phyloP scores from a whole-genome alignment of 2,113 vertebrate species.

The Centropristis striata region DNA sequence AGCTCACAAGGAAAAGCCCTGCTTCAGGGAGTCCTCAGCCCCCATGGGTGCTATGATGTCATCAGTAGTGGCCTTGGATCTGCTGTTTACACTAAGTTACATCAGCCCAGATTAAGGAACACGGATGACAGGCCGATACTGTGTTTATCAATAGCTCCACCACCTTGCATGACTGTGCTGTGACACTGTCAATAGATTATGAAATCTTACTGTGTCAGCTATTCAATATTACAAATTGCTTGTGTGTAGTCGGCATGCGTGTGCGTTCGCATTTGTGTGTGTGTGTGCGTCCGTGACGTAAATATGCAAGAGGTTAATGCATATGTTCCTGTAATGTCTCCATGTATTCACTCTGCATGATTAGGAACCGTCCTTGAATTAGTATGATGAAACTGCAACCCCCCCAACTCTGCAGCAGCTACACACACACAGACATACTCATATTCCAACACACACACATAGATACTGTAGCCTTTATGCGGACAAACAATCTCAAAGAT shows the following conservation, averaged over 20 bases:
- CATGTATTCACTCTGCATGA: conserved; percentile 79
- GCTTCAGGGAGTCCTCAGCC: conserved; percentile 11
- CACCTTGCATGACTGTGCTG: conserved; percentile 71
- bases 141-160: conserved; percentile 70
- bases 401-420: conserved; percentile 18
- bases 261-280: neutral
- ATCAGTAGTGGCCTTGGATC: conserved; percentile 68
- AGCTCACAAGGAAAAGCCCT: neutral
- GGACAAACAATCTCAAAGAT: conserved; percentile 50
- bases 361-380: conserved; percentile 82
- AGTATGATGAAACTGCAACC: conserved; percentile 74
- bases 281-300: conserved; percentile 49
- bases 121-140: conserved; percentile 59
- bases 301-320: conserved; percentile 80
- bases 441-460: conserved; percentile 2
- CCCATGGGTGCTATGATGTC: conserved; percentile 64
- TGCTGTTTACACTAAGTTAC: conserved; percentile 45
- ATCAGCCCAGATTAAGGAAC: conserved; percentile 53
- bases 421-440: neutral
- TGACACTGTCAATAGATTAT: conserved; percentile 78
- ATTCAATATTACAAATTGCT: conserved; percentile 84
- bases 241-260: conserved; percentile 44
- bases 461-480: neutral
- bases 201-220: conserved; percentile 80
- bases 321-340: conserved; percentile 75